Evolutionary conservation across 92 coral and sea anemone species (phyloP).

Genomic region (Nematostella vectensis): DNA sequence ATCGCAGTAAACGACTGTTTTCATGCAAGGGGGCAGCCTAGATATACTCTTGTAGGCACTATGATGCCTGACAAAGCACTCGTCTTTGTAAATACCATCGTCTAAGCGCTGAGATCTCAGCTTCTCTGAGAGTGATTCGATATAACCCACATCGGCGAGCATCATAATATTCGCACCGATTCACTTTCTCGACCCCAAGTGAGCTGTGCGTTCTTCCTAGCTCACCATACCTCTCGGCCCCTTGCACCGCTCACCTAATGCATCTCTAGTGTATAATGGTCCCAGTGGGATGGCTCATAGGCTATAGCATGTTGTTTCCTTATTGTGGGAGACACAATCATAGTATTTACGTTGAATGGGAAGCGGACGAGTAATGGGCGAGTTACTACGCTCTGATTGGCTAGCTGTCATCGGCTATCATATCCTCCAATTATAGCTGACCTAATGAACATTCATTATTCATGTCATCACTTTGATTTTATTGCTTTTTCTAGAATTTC

Average conservation of each 20-base stretch:
- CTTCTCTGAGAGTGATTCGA: not conserved
- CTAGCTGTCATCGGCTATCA: not conserved
- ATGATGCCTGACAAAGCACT: not conserved
- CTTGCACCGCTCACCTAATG: not conserved
- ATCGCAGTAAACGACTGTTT: not conserved
- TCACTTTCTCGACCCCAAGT: not conserved
- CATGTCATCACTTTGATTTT: not conserved
- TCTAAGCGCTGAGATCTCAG: not conserved
- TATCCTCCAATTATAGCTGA: not conserved
- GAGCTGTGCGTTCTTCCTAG: not conserved
- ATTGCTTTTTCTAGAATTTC: no score
- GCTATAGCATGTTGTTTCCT: not conserved
- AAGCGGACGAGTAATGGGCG: constrained; percentile 6
- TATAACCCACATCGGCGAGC: not conserved
- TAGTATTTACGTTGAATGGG: constrained; percentile 37
- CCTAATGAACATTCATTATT: not conserved
- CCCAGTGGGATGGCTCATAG: constrained; percentile 1
- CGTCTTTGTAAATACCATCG: not conserved
- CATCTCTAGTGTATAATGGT: not conserved
- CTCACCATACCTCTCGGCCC: not conserved
- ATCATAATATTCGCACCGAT: not conserved
- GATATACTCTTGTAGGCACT: not conserved
- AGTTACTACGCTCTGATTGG: not conserved
- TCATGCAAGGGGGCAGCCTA: not conserved
- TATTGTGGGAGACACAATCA: constrained; percentile 27